Percentiles rank a stretch among this genome's conserved stretches.
phyloP scores from a whole-genome alignment of 2,888 invertebrate genomes.

The Plebejus anna region DNA sequence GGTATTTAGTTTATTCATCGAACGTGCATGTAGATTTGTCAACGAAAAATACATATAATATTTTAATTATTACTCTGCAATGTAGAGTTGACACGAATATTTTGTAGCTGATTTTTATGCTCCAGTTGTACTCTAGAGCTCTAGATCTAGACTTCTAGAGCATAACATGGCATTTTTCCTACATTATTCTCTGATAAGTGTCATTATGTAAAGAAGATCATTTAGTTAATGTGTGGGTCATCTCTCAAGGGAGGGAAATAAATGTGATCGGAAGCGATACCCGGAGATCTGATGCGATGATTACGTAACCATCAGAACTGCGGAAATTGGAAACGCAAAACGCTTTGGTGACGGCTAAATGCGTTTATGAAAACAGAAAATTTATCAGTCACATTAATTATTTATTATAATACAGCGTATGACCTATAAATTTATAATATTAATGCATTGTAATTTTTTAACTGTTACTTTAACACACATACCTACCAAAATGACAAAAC shows the following conservation, averaged over 20 bases:
- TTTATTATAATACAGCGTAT: too few species aligned
- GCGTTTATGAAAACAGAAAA: not conserved
- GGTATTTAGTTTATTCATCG: not conserved
- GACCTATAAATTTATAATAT: too few species aligned
- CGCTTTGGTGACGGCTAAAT: not conserved
- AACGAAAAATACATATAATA: not conserved
- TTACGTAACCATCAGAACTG: not conserved
- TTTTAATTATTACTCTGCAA: not conserved
- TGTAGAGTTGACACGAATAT: not conserved
- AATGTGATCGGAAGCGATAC: not conserved
- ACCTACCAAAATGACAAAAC: too few species aligned
- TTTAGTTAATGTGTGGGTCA: not conserved
- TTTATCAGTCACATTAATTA: too few species aligned
- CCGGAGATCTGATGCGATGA: not conserved
- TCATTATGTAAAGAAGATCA: conserved; percentile 1
- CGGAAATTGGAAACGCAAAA: not conserved
- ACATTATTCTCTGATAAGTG: not conserved
- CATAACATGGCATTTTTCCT: not conserved
- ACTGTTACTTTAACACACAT: too few species aligned
- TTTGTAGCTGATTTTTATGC: not conserved
- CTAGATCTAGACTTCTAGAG: not conserved
- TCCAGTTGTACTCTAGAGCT: not conserved
- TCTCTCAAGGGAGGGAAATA: not conserved
- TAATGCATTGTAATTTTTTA: too few species aligned
- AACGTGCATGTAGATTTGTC: not conserved